Evolutionary conservation across 2,113 vertebrate species (phyloP).

Genomic region (Porphyrio hochstetteri): DNA sequence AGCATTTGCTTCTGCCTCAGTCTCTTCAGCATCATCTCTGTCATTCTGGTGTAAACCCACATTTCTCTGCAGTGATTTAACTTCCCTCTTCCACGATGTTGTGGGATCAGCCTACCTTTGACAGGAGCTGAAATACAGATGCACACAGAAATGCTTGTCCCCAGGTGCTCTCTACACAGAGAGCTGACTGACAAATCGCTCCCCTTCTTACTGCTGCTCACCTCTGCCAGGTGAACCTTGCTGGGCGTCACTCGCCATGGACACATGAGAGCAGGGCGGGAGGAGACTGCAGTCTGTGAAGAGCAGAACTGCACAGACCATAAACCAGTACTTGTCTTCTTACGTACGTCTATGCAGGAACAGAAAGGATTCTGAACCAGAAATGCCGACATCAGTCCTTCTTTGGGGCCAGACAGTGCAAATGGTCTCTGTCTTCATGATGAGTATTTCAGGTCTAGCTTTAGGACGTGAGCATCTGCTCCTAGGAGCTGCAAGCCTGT

Average conservation of each 20-base stretch:
- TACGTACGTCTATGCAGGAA: not conserved
- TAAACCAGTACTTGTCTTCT: not conserved
- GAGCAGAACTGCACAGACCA: not conserved
- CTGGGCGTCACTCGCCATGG: accelerated
- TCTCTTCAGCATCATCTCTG: not conserved
- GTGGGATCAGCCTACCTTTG: not conserved
- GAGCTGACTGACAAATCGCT: not conserved
- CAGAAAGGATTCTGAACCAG: not conserved
- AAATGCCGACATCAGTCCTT: not conserved
- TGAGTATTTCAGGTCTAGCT: not conserved
- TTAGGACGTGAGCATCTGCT: not conserved
- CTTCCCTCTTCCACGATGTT: not conserved
- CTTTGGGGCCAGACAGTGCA: not conserved
- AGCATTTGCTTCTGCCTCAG: not conserved
- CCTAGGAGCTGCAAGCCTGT: not conserved
- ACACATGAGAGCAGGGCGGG: accelerated
- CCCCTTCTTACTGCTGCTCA: accelerated
- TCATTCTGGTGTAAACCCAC: not conserved
- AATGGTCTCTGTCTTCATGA: not conserved
- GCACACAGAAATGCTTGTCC: not conserved
- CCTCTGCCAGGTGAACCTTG: not conserved
- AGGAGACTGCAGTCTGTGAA: not conserved
- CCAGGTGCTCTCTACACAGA: not conserved
- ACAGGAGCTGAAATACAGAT: not conserved
- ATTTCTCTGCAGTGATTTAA: not conserved